Conservation (phyloP, 2,888 invertebrate genomes). For the Hedya salicella region DNA sequence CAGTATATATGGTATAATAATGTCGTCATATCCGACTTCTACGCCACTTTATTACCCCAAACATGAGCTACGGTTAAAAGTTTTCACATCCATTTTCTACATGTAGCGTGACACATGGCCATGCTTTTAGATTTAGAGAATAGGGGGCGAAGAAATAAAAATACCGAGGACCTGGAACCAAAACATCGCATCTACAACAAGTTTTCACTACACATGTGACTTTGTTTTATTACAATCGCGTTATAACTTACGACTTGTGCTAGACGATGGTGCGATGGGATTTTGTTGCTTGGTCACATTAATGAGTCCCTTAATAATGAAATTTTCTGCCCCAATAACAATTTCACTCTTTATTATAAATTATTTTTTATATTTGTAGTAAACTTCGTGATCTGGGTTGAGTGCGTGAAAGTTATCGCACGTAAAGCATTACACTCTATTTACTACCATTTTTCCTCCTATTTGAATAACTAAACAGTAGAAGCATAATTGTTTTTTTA, state of each 20-base stretch:
- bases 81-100: constrained; percentile 36
- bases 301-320: constrained; percentile 27
- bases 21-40: constrained; percentile 3
- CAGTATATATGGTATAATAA: no score
- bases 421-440: not conserved
- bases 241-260: constrained; percentile 9
- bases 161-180: not conserved
- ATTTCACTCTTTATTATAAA: constrained; percentile 20
- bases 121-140: constrained; percentile 18
- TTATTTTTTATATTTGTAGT: constrained; percentile 16
- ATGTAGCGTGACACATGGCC: constrained; percentile 32
- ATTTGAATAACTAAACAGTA: no score
- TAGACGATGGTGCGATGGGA: constrained; percentile 14
- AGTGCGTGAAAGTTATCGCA: constrained; percentile 24
- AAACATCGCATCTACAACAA: not conserved
- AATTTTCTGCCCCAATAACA: constrained; percentile 17
- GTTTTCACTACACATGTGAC: not conserved
- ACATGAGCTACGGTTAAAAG: constrained; percentile 31
- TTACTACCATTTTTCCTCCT: not conserved
- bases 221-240: not conserved
- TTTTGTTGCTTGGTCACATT: constrained; percentile 29
- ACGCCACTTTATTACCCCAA: constrained; percentile 26
- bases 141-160: constrained; percentile 6
- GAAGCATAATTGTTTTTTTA: no score
- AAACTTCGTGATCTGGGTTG: constrained; percentile 4